These are phyloP conservation scores for Circaetus cinerascens DNA, from an alignment of 2,113 vertebrate genomes.

Conservation along the genomic window DNA sequence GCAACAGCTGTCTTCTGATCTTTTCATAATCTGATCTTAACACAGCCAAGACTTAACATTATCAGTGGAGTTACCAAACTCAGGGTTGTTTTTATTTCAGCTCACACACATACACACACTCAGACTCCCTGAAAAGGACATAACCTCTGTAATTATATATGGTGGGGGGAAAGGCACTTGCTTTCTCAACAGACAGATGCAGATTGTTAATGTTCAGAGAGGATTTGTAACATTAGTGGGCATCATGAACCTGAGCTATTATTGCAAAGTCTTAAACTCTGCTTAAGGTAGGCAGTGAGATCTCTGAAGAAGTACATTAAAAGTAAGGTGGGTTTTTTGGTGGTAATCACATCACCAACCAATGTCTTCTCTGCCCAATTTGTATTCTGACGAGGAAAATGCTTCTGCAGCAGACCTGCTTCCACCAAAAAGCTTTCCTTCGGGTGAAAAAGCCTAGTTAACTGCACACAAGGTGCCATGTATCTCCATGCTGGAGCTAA, in stretches of 20 bases:
- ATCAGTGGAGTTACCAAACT: background rate
- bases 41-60: background rate
- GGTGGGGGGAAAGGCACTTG: background rate
- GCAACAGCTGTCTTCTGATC: conserved; percentile 7
- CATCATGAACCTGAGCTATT: background rate
- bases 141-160: background rate
- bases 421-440: background rate
- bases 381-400: background rate
- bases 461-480: rapidly evolving
- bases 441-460: background rate
- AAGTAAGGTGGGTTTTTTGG: background rate
- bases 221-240: background rate
- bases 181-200: background rate
- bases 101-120: background rate
- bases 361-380: background rate
- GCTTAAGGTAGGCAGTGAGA: background rate
- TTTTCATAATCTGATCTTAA: conserved; percentile 21
- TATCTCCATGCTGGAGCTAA: background rate
- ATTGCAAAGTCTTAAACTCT: background rate
- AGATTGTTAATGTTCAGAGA: background rate
- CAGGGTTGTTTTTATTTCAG: background rate
- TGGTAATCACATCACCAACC: background rate
- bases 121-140: background rate
- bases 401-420: background rate
- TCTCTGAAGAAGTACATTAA: background rate